phyloP scores from a whole-genome alignment of 1,140 invertebrate genomes.

The Drosophila pandora region DNA sequence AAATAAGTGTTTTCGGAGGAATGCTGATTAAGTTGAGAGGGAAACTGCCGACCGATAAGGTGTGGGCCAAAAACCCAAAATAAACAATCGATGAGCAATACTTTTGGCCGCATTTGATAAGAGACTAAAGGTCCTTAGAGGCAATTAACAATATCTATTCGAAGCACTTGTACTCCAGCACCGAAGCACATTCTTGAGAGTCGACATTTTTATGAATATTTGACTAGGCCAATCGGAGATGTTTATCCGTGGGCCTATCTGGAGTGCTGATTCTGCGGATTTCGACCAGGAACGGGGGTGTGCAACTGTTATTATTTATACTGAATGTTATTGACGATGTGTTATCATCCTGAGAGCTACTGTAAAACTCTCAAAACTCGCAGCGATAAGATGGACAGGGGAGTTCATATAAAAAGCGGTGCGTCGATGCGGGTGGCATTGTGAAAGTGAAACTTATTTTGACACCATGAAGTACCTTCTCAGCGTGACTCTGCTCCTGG shows the following conservation, averaged over 20 bases:
- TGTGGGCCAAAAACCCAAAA: constrained; percentile 21
- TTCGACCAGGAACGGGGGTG: constrained; percentile 1
- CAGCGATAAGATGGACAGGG: constrained; percentile 39
- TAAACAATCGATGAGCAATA: constrained; percentile 17
- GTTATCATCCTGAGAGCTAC: constrained; percentile 56
- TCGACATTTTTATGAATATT: constrained; percentile 60
- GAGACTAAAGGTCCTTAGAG: constrained; percentile 18
- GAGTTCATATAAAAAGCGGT: constrained; percentile 49
- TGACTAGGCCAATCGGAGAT: constrained; percentile 50
- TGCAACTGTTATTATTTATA: constrained; percentile 46
- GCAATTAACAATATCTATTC: constrained; percentile 12
- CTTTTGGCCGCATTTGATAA: constrained; percentile 9
- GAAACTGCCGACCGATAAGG: constrained; percentile 13
- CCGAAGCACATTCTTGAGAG: not conserved
- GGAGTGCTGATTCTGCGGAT: constrained; percentile 28
- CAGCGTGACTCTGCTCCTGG: constrained; percentile 60
- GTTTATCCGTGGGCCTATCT: constrained; percentile 46
- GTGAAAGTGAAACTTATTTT: constrained; percentile 69
- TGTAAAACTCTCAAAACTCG: constrained; percentile 63
- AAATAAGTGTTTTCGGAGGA: not conserved
- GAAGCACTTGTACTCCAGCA: not conserved
- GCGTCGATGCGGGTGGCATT: constrained; percentile 20
- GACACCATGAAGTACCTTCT: constrained; percentile 62
- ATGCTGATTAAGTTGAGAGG: not conserved
- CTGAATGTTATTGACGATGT: constrained; percentile 21